Percentiles rank a stretch among this genome's conserved stretches.
These are phyloP conservation scores for Hiodon tergisus DNA, from an alignment of 2,113 vertebrate genomes.

Conservation along the genomic window DNA sequence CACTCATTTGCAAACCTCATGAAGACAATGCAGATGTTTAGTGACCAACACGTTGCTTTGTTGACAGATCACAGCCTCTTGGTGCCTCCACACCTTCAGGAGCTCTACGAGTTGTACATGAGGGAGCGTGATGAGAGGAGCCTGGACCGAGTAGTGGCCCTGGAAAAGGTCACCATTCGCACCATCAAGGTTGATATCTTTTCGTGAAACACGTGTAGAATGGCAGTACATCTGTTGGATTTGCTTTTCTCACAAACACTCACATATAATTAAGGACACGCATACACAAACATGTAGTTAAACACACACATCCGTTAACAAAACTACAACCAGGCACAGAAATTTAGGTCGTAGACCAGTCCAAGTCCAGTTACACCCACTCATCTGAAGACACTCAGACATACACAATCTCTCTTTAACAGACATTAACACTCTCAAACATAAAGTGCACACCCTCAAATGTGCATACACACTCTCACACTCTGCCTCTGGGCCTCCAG, in stretches of 20 bases:
- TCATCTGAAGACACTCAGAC: background rate
- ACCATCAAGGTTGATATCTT: constrained; percentile 61
- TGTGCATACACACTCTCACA: background rate
- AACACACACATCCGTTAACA: background rate
- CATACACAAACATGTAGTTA: background rate
- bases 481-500: constrained; percentile 38
- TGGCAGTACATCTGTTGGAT: background rate
- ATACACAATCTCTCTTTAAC: background rate
- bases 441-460: background rate
- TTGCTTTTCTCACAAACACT: background rate
- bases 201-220: background rate
- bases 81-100: constrained; percentile 70
- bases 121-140: constrained; percentile 69
- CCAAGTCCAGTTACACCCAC: background rate
- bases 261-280: background rate
- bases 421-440: background rate
- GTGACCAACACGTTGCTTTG: background rate
- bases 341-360: too few species aligned
- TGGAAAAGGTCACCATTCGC: constrained; percentile 66
- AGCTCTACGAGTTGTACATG: constrained; percentile 75
- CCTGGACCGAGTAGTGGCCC: constrained; percentile 64
- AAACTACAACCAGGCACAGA: background rate
- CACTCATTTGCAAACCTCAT: too few species aligned
- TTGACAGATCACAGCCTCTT: constrained; percentile 71
- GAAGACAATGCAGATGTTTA: too few species aligned